Base-by-base conservation (phyloP, 1,140 invertebrate species). In the Drosophila melanica region DNA sequence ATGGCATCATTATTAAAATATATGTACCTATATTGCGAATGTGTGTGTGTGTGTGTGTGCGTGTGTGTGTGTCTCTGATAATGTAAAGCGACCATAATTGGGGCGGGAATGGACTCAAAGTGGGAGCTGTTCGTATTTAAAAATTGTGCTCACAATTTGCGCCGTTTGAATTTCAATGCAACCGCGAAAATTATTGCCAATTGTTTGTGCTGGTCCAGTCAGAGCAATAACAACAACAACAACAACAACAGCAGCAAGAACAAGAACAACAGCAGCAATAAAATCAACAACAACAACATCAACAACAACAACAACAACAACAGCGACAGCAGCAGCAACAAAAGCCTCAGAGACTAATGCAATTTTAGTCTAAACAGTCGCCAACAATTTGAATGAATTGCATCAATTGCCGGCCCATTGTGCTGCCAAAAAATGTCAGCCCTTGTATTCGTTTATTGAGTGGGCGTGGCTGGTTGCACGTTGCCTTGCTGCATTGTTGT, bases 291-390 rank as follows among this genome's bases (percentile, higher is more conserved):
- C 35, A 45, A 1, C 74, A 77, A 44, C 79, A 78, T n/a, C n/a
- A n/a, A 57, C 60, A 62, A 11, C 48, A 69, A 2, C 23, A 55
- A 10, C 47, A 62, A 1, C 39, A 37, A 3, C 35, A 74, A 16
- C 14, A 39, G 8, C 35, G 37, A 18, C 7, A 57, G 14, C 48
- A 55, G 33, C 42, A 44, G 9, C 66, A 81, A 75, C 78, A 86
- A 81, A 78, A 51, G 70, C 75, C 60, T 87, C 48, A 68, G 59
- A 47, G 82, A 70, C 84, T 90, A 89, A 89, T 89, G 84, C 84
- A 89, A 89, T 89, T 89, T 89, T 90, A 84, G 80, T 74, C 79
- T 84, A 89, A 90, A 89, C 84, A 89, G 82, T 86, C 81, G 79
- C 51, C 79, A 89, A 73, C 74, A 84, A 90, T 89, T 85, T 90